Percentiles rank a stretch among this genome's conserved stretches.
These are phyloP conservation scores for Burhinus oedicnemus DNA, from an alignment of 2,113 vertebrate species.

Conservation along the genomic window DNA sequence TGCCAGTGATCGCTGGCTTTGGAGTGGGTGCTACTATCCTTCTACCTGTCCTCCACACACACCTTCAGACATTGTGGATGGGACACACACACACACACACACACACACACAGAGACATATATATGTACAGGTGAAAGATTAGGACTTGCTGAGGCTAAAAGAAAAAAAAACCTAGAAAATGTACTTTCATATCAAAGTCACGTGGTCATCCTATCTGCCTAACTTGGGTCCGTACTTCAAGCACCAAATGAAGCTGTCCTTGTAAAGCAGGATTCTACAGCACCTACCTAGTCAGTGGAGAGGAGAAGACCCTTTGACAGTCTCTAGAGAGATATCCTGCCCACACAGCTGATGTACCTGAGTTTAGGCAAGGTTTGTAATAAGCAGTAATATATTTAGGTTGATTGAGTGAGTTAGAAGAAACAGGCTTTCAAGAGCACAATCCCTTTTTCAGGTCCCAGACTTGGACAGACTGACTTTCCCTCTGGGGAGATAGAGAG, in stretches of 20 bases:
- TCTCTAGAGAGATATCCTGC: not conserved
- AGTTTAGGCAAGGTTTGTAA: not conserved
- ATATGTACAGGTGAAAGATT: not conserved
- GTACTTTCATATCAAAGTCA: not conserved
- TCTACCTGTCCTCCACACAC: not conserved
- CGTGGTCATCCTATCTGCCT: not conserved
- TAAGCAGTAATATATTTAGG: not conserved
- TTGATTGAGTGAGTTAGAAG: not conserved
- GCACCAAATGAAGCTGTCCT: not conserved
- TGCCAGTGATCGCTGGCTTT: not conserved
- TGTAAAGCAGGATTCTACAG: not conserved
- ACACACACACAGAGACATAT: not conserved
- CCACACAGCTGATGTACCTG: not conserved
- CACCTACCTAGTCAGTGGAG: not conserved
- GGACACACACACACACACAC: not conserved
- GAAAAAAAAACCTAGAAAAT: not conserved
- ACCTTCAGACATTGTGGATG: not conserved
- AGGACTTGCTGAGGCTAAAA: not conserved
- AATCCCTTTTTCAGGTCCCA: not conserved
- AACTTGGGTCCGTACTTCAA: not conserved
- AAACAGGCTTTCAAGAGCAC: not conserved
- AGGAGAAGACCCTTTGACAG: not conserved
- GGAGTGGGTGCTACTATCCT: not conserved
- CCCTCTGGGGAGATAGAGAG: not conserved
- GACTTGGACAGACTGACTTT: not conserved